phyloP scores from a whole-genome alignment of 1,140 invertebrate genomes.

The Anoplolepis gracilipes region DNA sequence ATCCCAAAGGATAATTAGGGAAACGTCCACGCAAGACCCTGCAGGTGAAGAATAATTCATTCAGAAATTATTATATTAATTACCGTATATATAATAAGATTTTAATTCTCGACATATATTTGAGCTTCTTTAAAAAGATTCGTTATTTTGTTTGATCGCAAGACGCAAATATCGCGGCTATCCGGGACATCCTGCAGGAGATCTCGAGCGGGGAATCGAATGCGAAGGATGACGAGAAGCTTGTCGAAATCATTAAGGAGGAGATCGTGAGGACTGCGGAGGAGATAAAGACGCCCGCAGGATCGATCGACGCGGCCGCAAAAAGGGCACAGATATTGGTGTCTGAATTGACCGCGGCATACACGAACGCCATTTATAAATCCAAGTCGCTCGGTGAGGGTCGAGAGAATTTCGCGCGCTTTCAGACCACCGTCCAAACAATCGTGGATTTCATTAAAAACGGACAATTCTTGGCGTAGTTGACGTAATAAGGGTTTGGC shows the following conservation, averaged over 20 bases:
- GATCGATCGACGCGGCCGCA: constrained; percentile 72
- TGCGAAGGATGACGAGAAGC: constrained; percentile 59
- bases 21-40: not conserved
- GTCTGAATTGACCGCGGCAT: constrained; percentile 73
- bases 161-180: constrained; percentile 57
- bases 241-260: constrained; percentile 72
- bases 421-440: constrained; percentile 71
- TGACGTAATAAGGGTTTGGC: not conserved
- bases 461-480: constrained; percentile 58
- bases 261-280: constrained; percentile 68
- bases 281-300: constrained; percentile 62
- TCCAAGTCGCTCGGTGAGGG: constrained; percentile 69
- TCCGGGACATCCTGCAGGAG: constrained; percentile 62
- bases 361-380: constrained; percentile 74
- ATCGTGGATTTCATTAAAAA: constrained; percentile 76
- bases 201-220: constrained; percentile 68
- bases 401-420: constrained; percentile 62
- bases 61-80: not conserved
- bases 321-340: constrained; percentile 73
- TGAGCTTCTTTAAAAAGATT: not conserved
- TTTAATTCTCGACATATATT: not conserved
- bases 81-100: not conserved
- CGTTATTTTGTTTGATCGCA: not conserved
- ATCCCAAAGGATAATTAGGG: constrained; percentile 28
- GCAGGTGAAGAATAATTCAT: constrained; percentile 65